phyloP scores from a whole-genome alignment of 2,113 vertebrate genomes.

The Hemiprocne comata region DNA sequence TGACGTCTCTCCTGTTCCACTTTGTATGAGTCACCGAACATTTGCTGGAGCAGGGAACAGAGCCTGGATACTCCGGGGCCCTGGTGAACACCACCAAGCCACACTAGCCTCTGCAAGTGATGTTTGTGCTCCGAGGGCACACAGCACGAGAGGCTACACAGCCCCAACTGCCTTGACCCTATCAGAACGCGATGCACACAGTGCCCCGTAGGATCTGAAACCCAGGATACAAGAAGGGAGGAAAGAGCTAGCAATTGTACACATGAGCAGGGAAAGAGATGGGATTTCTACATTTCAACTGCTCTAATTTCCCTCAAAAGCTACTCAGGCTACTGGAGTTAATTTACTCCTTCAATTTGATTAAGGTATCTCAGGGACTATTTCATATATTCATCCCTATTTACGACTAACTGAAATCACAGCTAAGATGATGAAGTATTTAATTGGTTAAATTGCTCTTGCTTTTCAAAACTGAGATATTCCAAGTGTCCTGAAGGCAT shows the following conservation, averaged over 20 bases:
- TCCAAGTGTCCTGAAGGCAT: slow-evolving; percentile 83
- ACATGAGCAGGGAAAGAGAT: not conserved
- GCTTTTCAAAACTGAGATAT: slow-evolving; percentile 78
- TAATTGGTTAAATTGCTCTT: slow-evolving; percentile 80
- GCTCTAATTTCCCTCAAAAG: slow-evolving; percentile 31
- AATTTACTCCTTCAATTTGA: not conserved
- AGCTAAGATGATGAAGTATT: slow-evolving; percentile 40
- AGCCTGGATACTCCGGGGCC: rapidly evolving
- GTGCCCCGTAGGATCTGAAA: not conserved
- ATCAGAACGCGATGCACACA: not conserved
- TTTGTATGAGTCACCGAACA: rapidly evolving
- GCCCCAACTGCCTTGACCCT: not conserved
- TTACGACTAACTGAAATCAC: slow-evolving; percentile 13
- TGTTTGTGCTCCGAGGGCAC: not conserved
- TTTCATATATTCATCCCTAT: not conserved
- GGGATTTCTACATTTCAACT: not conserved
- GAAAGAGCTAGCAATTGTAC: not conserved
- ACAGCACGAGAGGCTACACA: not conserved
- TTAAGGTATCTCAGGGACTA: not conserved
- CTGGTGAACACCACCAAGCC: rapidly evolving
- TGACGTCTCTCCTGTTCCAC: not conserved
- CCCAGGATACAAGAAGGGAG: not conserved
- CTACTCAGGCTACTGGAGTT: not conserved
- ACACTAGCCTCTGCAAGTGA: not conserved
- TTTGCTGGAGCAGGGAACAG: not conserved